Evolutionary conservation across 2,113 vertebrate genomes (phyloP).

Genomic region (Scophthalmus maximus): DNA sequence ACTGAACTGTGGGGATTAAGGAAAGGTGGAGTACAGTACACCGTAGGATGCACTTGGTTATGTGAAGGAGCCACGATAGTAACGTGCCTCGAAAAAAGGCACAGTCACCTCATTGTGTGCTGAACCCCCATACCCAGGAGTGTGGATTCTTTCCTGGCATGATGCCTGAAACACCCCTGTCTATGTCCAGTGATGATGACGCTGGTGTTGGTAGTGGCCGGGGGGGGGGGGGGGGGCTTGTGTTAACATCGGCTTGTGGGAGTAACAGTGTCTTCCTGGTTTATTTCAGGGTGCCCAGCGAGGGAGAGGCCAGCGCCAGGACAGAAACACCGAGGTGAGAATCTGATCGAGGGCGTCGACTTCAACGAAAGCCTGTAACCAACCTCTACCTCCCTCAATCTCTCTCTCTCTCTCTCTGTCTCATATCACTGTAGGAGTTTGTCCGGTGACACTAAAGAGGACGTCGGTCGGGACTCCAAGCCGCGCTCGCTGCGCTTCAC

Average conservation of each 20-base stretch:
- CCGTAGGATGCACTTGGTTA: conserved; percentile 40
- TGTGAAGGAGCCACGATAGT: conserved; percentile 23
- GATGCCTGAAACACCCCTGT: conserved; percentile 73
- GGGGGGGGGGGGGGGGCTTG: not conserved
- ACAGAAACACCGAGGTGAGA: conserved; percentile 94
- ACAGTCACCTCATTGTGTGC: conserved; percentile 59
- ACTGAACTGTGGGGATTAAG: conserved; percentile 61
- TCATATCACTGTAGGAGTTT: conserved; percentile 80
- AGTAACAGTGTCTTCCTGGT: conserved; percentile 58
- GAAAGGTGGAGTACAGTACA: conserved; percentile 46
- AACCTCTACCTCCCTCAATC: not conserved
- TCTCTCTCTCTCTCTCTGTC: conserved; percentile 2
- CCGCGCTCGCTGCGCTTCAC: conserved; percentile 96
- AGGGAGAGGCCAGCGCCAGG: conserved; percentile 96
- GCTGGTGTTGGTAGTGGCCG: conserved; percentile 24
- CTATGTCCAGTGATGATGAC: conserved; percentile 58
- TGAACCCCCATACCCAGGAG: conserved; percentile 61
- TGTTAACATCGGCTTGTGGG: conserved; percentile 6
- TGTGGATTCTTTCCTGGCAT: conserved; percentile 79
- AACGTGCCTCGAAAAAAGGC: conserved; percentile 15
- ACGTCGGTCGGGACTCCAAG: conserved; percentile 90
- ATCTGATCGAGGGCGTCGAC: conserved; percentile 42
- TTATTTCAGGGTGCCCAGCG: conserved; percentile 95
- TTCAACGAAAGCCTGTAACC: not conserved
- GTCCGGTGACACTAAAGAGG: conserved; percentile 92